Conservation (phyloP, 2,888 invertebrate species). For the Acleris sparsana region DNA sequence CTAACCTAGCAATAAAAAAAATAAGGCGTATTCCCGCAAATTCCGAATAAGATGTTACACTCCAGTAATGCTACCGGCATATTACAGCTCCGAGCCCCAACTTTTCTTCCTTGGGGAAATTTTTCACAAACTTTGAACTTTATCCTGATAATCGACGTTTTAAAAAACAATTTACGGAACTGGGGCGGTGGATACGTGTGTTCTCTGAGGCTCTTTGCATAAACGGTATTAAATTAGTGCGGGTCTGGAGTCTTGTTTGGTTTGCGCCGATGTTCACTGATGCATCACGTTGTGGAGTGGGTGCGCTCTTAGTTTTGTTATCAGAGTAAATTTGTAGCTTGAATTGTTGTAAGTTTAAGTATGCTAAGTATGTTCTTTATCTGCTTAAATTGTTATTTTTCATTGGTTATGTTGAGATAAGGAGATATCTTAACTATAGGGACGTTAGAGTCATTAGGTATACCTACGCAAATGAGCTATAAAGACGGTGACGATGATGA, state of each 20-base stretch:
- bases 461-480: too few relatives aligned
- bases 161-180: slow-evolving; percentile 68
- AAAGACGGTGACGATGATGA: too few relatives aligned
- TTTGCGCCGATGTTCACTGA: not conserved
- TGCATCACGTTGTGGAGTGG: not conserved
- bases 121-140: slow-evolving; percentile 49
- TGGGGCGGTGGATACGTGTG: slow-evolving; percentile 41
- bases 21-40: slow-evolving; percentile 23
- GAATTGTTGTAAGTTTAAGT: too few relatives aligned
- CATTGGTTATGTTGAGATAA: too few relatives aligned
- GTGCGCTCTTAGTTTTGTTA: not conserved
- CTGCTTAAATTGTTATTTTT: too few relatives aligned
- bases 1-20: slow-evolving; percentile 23
- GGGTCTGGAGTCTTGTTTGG: not conserved
- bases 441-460: too few relatives aligned
- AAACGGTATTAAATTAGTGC: slow-evolving; percentile 26
- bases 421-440: too few relatives aligned
- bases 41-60: slow-evolving; percentile 29
- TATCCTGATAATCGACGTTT: slow-evolving; percentile 66
- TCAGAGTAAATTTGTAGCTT: too few relatives aligned
- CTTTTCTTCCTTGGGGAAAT: slow-evolving; percentile 52
- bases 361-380: too few relatives aligned
- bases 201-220: slow-evolving; percentile 37
- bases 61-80: slow-evolving; percentile 34
- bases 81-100: slow-evolving; percentile 44